A percentile compares a stretch with the other conserved stretches of the same genome.
These are phyloP conservation scores for Corythornis vintsioides DNA, from an alignment of 2,113 vertebrate species.

Conservation along the genomic window DNA sequence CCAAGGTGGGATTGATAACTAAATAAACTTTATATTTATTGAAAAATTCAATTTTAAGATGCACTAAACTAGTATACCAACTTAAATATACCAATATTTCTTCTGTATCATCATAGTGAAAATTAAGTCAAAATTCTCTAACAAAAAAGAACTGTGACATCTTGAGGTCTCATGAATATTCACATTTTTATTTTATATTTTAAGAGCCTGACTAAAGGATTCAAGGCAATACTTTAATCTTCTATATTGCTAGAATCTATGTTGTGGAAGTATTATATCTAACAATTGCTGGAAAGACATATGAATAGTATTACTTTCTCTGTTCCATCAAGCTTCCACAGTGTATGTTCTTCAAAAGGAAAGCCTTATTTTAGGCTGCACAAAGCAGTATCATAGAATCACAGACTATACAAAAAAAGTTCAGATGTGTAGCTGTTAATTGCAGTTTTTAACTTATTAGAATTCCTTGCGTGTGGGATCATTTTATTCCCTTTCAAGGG, in stretches of 20 bases:
- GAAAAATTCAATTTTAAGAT: background rate
- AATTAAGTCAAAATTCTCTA: background rate
- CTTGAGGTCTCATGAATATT: background rate
- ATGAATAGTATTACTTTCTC: background rate
- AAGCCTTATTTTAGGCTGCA: background rate
- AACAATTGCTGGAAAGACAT: background rate
- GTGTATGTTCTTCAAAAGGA: background rate
- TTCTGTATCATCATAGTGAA: background rate
- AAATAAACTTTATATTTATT: background rate
- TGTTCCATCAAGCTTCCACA: background rate
- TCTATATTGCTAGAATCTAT: background rate
- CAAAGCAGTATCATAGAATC: background rate
- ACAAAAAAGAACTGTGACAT: background rate
- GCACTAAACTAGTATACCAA: background rate
- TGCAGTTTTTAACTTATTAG: background rate
- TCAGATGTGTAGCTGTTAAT: background rate
- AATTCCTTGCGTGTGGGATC: background rate
- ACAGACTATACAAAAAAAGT: background rate
- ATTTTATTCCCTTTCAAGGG: background rate
- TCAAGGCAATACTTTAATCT: background rate
- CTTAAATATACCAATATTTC: background rate
- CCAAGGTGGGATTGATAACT: background rate
- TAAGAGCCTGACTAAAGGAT: background rate
- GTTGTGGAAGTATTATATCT: background rate
- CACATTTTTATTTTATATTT: background rate